Evolutionary conservation across 1,140 invertebrate genomes (phyloP), one percentile per base, ranked within the genome.

Genomic region (Orussus abietinus): DNA sequence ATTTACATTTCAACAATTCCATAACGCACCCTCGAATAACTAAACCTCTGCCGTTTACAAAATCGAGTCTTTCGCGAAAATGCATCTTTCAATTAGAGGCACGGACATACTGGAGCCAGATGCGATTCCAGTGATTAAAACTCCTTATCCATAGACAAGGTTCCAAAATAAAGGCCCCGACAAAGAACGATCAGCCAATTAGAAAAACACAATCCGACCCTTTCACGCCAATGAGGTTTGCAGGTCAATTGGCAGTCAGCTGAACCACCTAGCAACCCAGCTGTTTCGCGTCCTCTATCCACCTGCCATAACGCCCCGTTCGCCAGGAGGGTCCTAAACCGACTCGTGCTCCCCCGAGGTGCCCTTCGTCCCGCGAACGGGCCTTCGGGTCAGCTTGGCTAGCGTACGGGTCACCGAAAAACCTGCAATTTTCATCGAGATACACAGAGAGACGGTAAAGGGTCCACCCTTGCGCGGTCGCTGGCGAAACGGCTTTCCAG

Each of bases 201-300:
- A 28, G 33, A 19, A 17, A 42, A n/a, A 30, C 33, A 29, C n/a
- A 19, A 41, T 34, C 25, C 28, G 17, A 28, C 30, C 15, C 35
- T 30, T 40, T 40, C 11, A 11, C 15, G 17, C 39, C 17, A 4
- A 7, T 39, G 30, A 30, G 20, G 20, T 32, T 40, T 35, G 6
- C 32, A 26, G 15, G 28, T 39, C 34, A 17, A 20, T 36, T 33
- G 22, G 21, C 33, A 38, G 42, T 53, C 51, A 54, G 48, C 51
- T 51, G 45, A 53, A 25, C 34, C 38, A 42, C 26, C 12, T 39
- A 33, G 13, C 40, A 39, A 51, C 22, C 51, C 51, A 54, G 51
- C 48, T 54, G 51, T 51, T 54, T 32, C 22, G 13, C 18, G 4
- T 21, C 2, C 14, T 35, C 15, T 26, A 17, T 7, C 11, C 5